These are phyloP conservation scores for Opisthocomus hoazin DNA, from an alignment of 2,113 vertebrate species.

Conservation along the genomic window DNA sequence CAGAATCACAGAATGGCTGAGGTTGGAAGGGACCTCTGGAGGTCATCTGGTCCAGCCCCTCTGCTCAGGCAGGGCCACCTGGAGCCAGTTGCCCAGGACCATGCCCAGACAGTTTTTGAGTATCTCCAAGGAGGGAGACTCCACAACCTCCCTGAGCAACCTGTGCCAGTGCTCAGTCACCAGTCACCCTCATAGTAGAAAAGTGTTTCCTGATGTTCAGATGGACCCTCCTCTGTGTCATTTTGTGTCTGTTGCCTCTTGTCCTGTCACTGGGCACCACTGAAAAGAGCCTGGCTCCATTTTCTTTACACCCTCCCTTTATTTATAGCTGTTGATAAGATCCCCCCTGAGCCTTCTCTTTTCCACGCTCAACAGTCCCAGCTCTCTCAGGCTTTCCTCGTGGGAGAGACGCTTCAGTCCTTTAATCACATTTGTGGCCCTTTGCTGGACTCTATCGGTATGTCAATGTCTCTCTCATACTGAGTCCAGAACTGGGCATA, in stretches of 20 bases:
- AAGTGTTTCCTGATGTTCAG: not conserved
- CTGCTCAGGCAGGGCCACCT: not conserved
- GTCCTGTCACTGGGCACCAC: not conserved
- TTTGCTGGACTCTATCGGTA: not conserved
- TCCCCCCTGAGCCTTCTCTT: not conserved
- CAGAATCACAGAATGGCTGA: not conserved
- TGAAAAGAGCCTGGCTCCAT: not conserved
- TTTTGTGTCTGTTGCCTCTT: not conserved
- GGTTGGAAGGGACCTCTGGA: not conserved
- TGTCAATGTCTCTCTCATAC: not conserved
- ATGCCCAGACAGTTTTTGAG: not conserved
- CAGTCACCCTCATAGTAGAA: not conserved
- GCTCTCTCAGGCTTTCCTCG: not conserved
- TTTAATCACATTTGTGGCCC: not conserved
- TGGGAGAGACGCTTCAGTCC: not conserved
- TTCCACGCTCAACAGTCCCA: not conserved
- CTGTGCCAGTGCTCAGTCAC: not conserved
- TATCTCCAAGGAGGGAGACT: not conserved
- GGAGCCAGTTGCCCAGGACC: not conserved
- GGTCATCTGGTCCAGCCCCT: not conserved
- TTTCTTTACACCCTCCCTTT: not conserved
- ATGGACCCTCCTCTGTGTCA: not conserved
- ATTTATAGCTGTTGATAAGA: not conserved
- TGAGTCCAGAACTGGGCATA: not conserved
- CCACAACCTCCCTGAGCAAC: not conserved